Evolutionary conservation across 2,888 invertebrate genomes (phyloP), one percentile per base, ranked within the genome.

Genomic region (Melanargia galathea): DNA sequence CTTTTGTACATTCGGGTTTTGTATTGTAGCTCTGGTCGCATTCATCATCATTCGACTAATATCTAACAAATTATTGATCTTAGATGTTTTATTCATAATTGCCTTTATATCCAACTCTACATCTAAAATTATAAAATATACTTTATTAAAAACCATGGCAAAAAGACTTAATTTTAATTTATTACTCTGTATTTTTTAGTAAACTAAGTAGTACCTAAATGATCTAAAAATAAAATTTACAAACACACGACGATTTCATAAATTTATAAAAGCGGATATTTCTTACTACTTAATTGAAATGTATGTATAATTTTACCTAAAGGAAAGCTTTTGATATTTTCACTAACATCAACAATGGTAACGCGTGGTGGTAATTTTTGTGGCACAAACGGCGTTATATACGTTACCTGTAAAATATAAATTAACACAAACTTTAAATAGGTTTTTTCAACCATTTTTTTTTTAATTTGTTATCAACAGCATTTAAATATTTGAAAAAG

Each of bases 341-440:
- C 51, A 49, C 63, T 64, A 7, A 61, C 30, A 22, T 66, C 63
- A n/a, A 66, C 45, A 35, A 63, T 11, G 7, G 60, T 66, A 5
- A 66, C 48, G 33, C 51, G 61, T 18, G 61, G 55, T 35, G 24
- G 43, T 24, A 38, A 13, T 38, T 63, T 66, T 11, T 33, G 45
- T 46, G 58, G 61, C 22, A 33, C 30, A 56, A 43, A 58, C 8
- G 56, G 24, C 20, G 66, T 62, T 11, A 66, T 60, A 16, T 55
- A 66, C 7, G 66, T 63, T 24, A 66, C 51, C 63, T 66, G 55
- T 8, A 63, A 63, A 26, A 60, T n/a, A 11, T 13, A 26, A 51
- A 49, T 35, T 13, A 33, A 6, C 33, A 35, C 13, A 35, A 35
- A 13, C 10, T n/a, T n/a, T n/a, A n/a, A n/a, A n/a, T n/a, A n/a